phyloP scores from a whole-genome alignment of 2,113 vertebrate species.

The Turdus rufiventris region DNA sequence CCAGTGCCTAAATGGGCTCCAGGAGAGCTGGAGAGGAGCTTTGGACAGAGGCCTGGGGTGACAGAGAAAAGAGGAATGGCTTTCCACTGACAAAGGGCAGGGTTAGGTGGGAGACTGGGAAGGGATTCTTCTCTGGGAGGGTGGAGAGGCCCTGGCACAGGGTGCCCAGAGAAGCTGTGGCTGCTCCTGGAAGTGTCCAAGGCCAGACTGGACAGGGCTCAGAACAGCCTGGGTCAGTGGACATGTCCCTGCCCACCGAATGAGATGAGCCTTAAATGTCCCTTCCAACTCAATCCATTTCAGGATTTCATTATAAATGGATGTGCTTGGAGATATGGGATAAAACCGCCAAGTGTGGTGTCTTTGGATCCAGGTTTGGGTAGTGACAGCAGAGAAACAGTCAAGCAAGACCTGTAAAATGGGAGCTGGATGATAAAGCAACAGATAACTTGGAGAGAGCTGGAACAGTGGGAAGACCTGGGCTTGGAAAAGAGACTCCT shows the following conservation, averaged over 20 bases:
- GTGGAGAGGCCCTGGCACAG: neutral
- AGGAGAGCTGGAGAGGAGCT: neutral
- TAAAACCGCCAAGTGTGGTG: neutral
- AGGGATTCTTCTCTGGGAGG: neutral
- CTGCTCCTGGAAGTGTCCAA: neutral
- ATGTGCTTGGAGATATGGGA: neutral
- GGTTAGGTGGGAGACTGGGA: rapidly evolving
- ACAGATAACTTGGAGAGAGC: neutral
- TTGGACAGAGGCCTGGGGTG: rapidly evolving
- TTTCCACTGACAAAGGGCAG: neutral
- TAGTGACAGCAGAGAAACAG: neutral
- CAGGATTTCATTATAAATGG: neutral
- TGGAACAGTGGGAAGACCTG: neutral
- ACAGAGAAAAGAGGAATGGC: neutral
- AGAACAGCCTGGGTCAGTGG: rapidly evolving
- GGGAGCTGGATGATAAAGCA: neutral
- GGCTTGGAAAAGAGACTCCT: neutral
- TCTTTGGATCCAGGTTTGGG: neutral
- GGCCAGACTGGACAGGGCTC: rapidly evolving
- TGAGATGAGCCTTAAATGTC: neutral
- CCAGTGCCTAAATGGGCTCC: neutral
- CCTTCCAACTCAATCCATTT: neutral
- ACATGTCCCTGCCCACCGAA: rapidly evolving
- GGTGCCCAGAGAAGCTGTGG: neutral
- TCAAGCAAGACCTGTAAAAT: neutral